Evolutionary conservation across 1,140 invertebrate species (phyloP).

Genomic region (Drosophila virilis): DNA sequence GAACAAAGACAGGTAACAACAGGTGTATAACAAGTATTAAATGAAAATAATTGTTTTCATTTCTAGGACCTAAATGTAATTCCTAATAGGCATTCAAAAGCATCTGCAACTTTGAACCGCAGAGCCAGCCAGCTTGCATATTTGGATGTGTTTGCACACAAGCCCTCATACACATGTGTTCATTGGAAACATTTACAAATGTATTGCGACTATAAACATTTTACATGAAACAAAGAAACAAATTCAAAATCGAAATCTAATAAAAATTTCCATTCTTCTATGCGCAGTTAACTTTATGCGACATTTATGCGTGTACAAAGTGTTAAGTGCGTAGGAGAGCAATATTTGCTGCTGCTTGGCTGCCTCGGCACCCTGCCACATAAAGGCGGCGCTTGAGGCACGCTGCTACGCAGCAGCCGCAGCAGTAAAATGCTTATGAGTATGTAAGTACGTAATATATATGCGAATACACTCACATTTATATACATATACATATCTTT

Average conservation of each 20-base stretch:
- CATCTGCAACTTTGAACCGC: conserved; percentile 3
- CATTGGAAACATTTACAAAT: conserved; percentile 75
- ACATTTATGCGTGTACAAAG: conserved; percentile 72
- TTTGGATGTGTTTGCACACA: neutral
- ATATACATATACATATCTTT: conserved; percentile 63
- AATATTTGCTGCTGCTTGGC: conserved; percentile 61
- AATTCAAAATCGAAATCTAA: conserved; percentile 72
- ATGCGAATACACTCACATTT: conserved; percentile 43
- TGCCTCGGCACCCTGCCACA: conserved; percentile 20
- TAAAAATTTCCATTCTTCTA: conserved; percentile 81
- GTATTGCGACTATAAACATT: conserved; percentile 75
- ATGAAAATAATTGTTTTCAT: neutral
- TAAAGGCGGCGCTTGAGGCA: conserved; percentile 63
- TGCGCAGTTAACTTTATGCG: conserved; percentile 80
- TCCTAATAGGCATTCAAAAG: neutral
- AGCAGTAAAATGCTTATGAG: conserved; percentile 61
- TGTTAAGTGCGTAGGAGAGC: conserved; percentile 67
- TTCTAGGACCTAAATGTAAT: neutral
- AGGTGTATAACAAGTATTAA: neutral
- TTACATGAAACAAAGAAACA: conserved; percentile 37
- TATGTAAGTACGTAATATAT: conserved; percentile 46
- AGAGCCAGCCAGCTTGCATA: neutral
- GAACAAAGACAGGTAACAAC: too few relatives aligned
- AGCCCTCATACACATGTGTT: conserved; percentile 46
- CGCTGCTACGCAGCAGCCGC: conserved; percentile 18